Percentiles rank a stretch among this genome's conserved stretches.
phyloP scores from a whole-genome alignment of 2,888 invertebrate genomes.

The Stegophylla sp. region DNA sequence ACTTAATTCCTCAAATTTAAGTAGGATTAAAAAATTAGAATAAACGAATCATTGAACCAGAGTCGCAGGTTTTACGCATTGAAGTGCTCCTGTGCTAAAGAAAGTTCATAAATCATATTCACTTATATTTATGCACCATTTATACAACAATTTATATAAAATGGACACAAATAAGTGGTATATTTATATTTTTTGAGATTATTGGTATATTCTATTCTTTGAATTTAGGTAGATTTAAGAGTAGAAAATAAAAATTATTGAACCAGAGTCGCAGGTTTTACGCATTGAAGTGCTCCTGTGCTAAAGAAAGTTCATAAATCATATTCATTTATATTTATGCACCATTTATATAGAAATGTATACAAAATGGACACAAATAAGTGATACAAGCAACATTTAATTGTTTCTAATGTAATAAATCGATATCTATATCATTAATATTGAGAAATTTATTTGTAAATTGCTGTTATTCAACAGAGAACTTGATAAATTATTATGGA shows the following conservation, averaged over 20 bases:
- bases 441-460: too few species aligned
- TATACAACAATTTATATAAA: not conserved
- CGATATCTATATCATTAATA: too few species aligned
- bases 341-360: conserved; percentile 15
- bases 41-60: conserved; percentile 35
- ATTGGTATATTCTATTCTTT: not conserved
- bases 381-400: not conserved
- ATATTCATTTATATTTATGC: conserved; percentile 49
- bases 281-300: conserved; percentile 47
- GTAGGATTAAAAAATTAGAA: not conserved
- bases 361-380: conserved; percentile 41
- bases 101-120: conserved; percentile 51
- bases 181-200: not conserved
- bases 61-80: conserved; percentile 47
- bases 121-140: conserved; percentile 57
- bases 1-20: not conserved
- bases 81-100: conserved; percentile 57
- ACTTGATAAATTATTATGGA: too few species aligned
- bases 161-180: conserved; percentile 51
- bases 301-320: conserved; percentile 55
- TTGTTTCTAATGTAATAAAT: too few species aligned
- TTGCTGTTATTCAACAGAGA: too few species aligned
- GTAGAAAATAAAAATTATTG: conserved; percentile 8
- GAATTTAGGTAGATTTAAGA: too few species aligned
- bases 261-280: conserved; percentile 56